Base-by-base conservation (phyloP, 2,113 vertebrate genomes). In the Aegypius monachus region DNA sequence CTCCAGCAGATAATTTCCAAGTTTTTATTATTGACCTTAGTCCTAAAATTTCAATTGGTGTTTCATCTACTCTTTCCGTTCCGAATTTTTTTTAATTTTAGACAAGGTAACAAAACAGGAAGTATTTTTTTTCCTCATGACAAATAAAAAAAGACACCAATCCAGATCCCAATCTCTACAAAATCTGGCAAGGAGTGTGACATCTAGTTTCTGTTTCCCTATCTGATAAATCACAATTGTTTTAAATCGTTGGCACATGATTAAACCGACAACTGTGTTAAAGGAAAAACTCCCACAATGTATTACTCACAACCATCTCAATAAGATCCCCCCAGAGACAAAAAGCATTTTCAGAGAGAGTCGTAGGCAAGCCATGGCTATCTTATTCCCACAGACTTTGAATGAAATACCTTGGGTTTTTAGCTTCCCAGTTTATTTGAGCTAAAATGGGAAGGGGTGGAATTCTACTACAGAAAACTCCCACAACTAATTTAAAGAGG, bases 201-300 rank as follows among this genome's bases (percentile, higher is more conserved):
- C 80, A 91, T 71, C 85, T 80, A 80, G 70, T 88, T 91, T 95
- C 58, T 95, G 61, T 95, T 67, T 43, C 53, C 75, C 78, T 86
- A 95, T 92, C 90, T 88, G 92, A 95, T 96, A 97, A 95, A 97
- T 95, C 90, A 96, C 92, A 94, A 86, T 88, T 96, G 94, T 94
- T 98, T 97, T 90, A 95, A 97, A 93, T 74, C 83, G 82, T 93
- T 98, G 98, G 98, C 97, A 95, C 56, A 45, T 68, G 88, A 97
- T 96, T 98, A 98, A 96, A 97, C 85, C 92, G 96, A 98, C 97
- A 98, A 93, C 98, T 98, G 94, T 90, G 88, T 82, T 88, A 93
- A 94, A 96, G 47, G 85, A 88, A 94, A 97, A 95, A 93, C 92
- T 96, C 95, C 89, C 92, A 97, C 94, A 96, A 95, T 77, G 65